A percentile compares a stretch with the other conserved stretches of the same genome.
Evolutionary conservation across 2,797 vertebrate species (phyloP).

Genomic region (Octomys mimax): DNA sequence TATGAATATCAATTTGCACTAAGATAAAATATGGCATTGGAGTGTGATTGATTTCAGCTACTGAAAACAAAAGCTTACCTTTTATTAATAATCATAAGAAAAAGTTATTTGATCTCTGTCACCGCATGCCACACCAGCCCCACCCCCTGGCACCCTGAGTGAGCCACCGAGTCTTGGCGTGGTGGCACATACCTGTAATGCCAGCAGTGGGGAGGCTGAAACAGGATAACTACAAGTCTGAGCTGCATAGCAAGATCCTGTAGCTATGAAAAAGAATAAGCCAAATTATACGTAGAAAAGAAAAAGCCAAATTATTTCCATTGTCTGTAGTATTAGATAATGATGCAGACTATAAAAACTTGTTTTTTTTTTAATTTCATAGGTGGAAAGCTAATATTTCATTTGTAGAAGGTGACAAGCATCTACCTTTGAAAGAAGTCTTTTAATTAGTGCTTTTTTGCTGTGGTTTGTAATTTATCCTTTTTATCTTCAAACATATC

Average conservation of each 20-base stretch:
- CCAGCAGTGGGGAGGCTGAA: no score
- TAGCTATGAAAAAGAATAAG: conserved; percentile 61
- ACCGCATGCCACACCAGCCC: no score
- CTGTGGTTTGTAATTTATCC: conserved; percentile 26
- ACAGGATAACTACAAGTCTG: no score
- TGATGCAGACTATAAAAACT: conserved; percentile 30
- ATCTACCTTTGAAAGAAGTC: conserved; percentile 14
- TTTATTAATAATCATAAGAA: conserved; percentile 81
- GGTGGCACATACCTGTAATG: no score
- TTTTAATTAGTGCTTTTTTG: conserved; percentile 55
- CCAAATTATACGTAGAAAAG: conserved; percentile 44
- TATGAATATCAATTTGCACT: conserved; percentile 81
- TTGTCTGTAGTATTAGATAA: conserved; percentile 23
- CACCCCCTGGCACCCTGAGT: no score
- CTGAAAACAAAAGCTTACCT: conserved; percentile 66
- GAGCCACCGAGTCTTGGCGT: no score
- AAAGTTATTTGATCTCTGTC: conserved; percentile 5
- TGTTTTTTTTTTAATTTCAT: neutral
- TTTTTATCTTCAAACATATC: conserved; percentile 31
- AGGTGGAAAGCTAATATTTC: neutral
- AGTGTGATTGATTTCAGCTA: conserved; percentile 78
- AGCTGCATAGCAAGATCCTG: no score
- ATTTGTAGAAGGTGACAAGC: neutral
- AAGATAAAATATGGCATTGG: conserved; percentile 72
- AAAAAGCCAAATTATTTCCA: conserved; percentile 78